Conservation (phyloP, 2,888 invertebrate genomes). For the Cancer borealis region DNA sequence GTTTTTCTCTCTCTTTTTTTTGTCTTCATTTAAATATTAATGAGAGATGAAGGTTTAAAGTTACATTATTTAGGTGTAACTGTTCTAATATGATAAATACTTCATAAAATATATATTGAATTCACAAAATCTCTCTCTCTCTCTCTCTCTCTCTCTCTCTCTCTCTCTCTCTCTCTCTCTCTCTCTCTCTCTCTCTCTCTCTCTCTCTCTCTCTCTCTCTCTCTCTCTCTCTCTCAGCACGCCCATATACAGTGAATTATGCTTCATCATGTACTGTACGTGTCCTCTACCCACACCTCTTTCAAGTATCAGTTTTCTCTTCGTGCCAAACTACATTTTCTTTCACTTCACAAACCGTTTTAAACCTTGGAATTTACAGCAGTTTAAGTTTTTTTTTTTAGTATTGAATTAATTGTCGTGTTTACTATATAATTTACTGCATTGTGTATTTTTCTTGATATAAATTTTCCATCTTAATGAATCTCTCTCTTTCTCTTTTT, state of each 20-base stretch:
- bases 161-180: background rate
- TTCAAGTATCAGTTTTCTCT: background rate
- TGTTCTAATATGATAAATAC: background rate
- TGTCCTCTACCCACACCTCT: background rate
- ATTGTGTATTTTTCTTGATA: too few relatives aligned
- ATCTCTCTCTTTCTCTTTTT: background rate
- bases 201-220: constrained; percentile 9
- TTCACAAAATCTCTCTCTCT: background rate
- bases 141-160: constrained; percentile 42
- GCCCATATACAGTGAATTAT: background rate
- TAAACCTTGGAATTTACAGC: too few relatives aligned
- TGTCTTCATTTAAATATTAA: background rate
- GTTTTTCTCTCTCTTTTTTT: background rate
- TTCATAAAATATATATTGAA: too few relatives aligned
- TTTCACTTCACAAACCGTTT: too few relatives aligned
- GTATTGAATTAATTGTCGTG: too few relatives aligned
- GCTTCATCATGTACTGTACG: background rate
- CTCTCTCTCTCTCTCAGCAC: constrained; percentile 23
- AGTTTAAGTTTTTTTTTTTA: too few relatives aligned
- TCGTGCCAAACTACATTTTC: too few relatives aligned
- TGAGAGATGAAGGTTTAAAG: too few relatives aligned
- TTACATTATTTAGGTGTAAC: too few relatives aligned
- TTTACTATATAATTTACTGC: too few relatives aligned
- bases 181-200: constrained; percentile 47
- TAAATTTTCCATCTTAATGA: too few relatives aligned